These are phyloP conservation scores for Hemicordylus capensis DNA, from an alignment of 2,113 vertebrate genomes.

Conservation along the genomic window DNA sequence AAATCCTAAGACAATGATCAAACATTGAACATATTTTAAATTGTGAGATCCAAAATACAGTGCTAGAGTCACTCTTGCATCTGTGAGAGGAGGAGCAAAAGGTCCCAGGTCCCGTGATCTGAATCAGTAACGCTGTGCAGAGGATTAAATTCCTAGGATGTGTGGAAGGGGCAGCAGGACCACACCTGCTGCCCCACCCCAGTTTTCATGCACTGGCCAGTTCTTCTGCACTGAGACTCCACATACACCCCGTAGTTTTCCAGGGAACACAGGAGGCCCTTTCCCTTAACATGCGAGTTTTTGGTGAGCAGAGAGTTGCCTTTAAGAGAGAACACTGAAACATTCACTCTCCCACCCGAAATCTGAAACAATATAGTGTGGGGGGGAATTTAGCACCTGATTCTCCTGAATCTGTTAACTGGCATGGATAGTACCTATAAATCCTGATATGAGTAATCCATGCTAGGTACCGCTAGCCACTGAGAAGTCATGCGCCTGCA, in stretches of 20 bases:
- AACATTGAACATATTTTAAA: background rate
- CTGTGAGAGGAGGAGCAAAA: background rate
- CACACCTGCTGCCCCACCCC: background rate
- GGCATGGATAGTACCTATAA: background rate
- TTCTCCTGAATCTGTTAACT: background rate
- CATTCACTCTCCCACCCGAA: background rate
- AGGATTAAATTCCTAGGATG: background rate
- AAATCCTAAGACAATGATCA: background rate
- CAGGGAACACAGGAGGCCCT: background rate
- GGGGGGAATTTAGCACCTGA: background rate
- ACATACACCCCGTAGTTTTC: background rate
- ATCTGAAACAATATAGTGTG: background rate
- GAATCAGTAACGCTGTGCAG: background rate
- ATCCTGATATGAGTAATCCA: background rate
- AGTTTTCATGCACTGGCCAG: too few relatives aligned
- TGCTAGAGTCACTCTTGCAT: background rate
- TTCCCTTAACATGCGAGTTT: background rate
- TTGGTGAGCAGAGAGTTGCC: too few relatives aligned
- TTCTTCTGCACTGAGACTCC: background rate
- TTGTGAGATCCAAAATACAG: background rate
- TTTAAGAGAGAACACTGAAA: background rate
- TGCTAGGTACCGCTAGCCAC: background rate
- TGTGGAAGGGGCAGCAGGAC: background rate
- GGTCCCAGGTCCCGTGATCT: too few relatives aligned
- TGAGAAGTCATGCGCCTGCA: background rate